Evolutionary conservation across 2,797 vertebrate species (phyloP).

Genomic region (Phyllotis vaccarum): DNA sequence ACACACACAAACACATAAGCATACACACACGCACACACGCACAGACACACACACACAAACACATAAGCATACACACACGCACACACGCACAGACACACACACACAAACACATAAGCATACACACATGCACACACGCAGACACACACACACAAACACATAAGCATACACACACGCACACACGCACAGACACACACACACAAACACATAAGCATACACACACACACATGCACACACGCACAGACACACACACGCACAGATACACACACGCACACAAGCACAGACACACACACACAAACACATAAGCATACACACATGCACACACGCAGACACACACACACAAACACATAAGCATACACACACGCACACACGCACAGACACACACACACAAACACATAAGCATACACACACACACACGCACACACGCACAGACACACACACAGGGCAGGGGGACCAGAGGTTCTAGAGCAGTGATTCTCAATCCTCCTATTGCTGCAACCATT

Average conservation of each 20-base stretch:
- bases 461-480: not conserved
- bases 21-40: not conserved
- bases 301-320: too few relatives aligned
- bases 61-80: not conserved
- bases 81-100: not conserved
- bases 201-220: not conserved
- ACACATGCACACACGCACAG: not conserved
- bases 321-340: not conserved
- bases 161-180: not conserved
- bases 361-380: not conserved
- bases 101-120: not conserved
- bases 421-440: not conserved
- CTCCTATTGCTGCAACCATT: not conserved
- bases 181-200: not conserved
- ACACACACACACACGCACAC: not conserved
- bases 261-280: not conserved
- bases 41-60: not conserved
- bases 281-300: not conserved
- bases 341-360: not conserved
- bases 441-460: not conserved
- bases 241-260: too few relatives aligned
- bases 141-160: not conserved
- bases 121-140: not conserved
- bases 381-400: not conserved
- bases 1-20: not conserved